These are phyloP conservation scores for Dryobates pubescens DNA, from an alignment of 2,797 vertebrate species.

Conservation along the genomic window DNA sequence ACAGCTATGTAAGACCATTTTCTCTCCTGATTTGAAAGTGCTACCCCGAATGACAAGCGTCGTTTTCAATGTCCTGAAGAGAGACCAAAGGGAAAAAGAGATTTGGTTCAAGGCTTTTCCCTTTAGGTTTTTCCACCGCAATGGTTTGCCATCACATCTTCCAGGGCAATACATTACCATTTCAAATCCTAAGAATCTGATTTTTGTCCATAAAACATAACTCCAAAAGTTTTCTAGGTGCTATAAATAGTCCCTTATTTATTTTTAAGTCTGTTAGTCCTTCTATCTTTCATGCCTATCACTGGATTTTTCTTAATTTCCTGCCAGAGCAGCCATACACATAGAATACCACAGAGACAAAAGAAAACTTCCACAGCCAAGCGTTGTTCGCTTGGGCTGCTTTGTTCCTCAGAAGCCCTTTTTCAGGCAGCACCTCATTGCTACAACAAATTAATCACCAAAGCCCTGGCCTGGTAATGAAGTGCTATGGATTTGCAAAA, in stretches of 20 bases:
- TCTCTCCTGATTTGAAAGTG: no score
- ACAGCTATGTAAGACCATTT: not conserved
- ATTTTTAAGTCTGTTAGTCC: not conserved
- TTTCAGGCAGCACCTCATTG: slow-evolving; percentile 66
- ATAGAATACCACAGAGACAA: not conserved
- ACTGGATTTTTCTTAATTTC: slow-evolving; percentile 2
- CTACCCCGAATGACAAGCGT: no score
- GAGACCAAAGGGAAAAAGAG: no score
- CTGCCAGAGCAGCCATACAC: not conserved
- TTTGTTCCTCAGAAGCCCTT: slow-evolving; percentile 37
- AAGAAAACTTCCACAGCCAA: not conserved
- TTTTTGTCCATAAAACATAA: not conserved
- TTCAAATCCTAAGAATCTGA: not conserved
- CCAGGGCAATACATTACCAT: not conserved
- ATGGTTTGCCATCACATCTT: not conserved
- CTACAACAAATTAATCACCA: slow-evolving; percentile 57
- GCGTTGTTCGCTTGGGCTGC: not conserved
- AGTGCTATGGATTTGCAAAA: slow-evolving; percentile 58
- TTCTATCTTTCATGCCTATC: not conserved
- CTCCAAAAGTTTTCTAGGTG: not conserved
- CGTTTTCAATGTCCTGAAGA: no score
- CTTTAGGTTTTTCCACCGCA: no score
- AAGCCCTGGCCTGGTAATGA: slow-evolving; percentile 54
- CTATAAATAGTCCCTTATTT: not conserved
- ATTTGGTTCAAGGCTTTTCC: no score